Conservation (phyloP, 30 jellyfish, hydroid and myxozoan species). For the Clytia hemisphaerica region DNA sequence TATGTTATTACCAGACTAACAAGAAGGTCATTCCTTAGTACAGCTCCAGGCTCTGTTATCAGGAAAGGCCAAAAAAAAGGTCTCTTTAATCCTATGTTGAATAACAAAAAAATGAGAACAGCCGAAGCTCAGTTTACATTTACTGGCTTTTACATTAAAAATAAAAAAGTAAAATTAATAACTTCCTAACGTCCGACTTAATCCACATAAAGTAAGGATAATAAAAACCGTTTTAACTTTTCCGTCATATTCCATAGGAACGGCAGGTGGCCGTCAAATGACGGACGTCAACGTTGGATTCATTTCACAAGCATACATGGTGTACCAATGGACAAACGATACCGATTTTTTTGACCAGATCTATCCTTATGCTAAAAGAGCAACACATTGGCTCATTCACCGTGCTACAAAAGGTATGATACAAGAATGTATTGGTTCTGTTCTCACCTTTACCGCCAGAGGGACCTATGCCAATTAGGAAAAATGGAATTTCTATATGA, state of each 20-base stretch:
- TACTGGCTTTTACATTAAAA: too few species aligned
- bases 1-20: too few species aligned
- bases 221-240: too few species aligned
- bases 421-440: not conserved
- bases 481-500: not conserved
- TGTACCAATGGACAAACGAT: conserved; percentile 96
- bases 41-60: too few species aligned
- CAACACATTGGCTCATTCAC: conserved; percentile 78
- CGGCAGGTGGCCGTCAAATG: conserved; percentile 94
- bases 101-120: too few species aligned
- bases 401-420: conserved; percentile 81
- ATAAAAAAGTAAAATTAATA: too few species aligned
- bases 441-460: not conserved
- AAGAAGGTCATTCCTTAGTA: too few species aligned
- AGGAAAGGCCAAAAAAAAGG: too few species aligned
- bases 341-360: conserved; percentile 73
- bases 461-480: not conserved
- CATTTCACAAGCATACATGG: conserved; percentile 76
- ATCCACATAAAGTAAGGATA: too few species aligned
- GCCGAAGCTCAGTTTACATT: too few species aligned
- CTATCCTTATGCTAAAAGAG: conserved; percentile 86
- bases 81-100: too few species aligned
- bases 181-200: too few species aligned
- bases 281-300: conserved; percentile 95
- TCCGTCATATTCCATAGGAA: conserved; percentile 41